Evolutionary conservation across 2,888 invertebrate species (phyloP), one percentile per base, ranked within the genome.

Genomic region (Lithosia quadra): DNA sequence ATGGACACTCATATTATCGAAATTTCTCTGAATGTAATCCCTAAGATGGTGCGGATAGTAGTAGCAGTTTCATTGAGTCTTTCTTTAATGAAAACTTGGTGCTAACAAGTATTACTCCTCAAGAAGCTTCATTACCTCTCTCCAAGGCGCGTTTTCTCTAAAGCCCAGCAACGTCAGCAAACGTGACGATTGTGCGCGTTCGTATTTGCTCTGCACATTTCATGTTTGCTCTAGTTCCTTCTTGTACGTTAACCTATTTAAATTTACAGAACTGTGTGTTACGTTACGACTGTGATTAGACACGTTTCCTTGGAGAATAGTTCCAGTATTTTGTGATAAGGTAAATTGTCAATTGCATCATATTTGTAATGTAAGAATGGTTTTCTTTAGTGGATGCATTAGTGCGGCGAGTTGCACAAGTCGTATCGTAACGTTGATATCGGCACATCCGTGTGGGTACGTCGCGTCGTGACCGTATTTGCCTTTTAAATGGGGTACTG

Each of bases 381-480:
- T 81, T 85, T 79, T 78, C 72, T 72, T 74, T 75, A 77, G 77
- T 79, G 60, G 76, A 73, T 80, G 79, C 79, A 83, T 80, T 82
- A 86, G 80, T 74, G 76, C 71, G 71, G 76, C 49, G 63, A 76
- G 79, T 87, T 86, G 82, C 87, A 82, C 85, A 86, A 86, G 83
- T 75, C 79, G 72, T 80, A 82, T 81, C 84, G 82, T 82, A 82
- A 84, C 84, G 78, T 82, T 77, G 80, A 85, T 86, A 89, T 85
- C 84, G 84, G 84, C 79, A 84, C 84, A 86, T 87, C 86, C 84
- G 88, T 82, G 85, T 86, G 83, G 85, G 86, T 86, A 83, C 87
- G 86, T 92, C 93, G 93, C 87, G 86, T 92, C 93, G 93, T 92
- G 93, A 92, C 89, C 88, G 87, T 87, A 91, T 92, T 92, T 92